Percentiles rank a stretch among this genome's conserved stretches.
Evolutionary conservation across 2,797 vertebrate species (phyloP).

Genomic region (Meriones psammophilus): DNA sequence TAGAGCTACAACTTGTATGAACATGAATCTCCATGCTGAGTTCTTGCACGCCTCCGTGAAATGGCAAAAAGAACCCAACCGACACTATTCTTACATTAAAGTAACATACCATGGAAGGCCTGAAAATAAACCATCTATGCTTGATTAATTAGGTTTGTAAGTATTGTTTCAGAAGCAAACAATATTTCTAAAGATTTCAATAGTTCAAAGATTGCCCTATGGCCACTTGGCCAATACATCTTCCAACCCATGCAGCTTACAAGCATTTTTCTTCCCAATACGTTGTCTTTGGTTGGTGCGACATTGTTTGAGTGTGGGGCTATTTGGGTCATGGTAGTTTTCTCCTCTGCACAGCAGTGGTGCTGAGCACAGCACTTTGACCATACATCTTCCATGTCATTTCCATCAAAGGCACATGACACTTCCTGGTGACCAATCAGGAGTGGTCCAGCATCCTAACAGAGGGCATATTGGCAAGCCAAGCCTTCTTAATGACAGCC

Average conservation of each 20-base stretch:
- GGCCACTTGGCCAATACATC: conserved; percentile 91
- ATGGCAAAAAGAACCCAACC: conserved; percentile 87
- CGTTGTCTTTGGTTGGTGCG: conserved; percentile 92
- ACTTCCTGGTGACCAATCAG: conserved; percentile 90
- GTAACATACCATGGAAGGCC: conserved; percentile 87
- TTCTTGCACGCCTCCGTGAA: conserved; percentile 86
- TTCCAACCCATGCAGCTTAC: conserved; percentile 89
- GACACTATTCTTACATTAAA: conserved; percentile 88
- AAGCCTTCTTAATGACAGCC: conserved; percentile 90
- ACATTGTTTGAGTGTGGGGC: conserved; percentile 91
- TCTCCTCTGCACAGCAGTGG: conserved; percentile 91
- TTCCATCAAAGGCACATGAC: conserved; percentile 92
- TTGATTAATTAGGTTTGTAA: conserved; percentile 94
- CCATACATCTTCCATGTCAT: conserved; percentile 93
- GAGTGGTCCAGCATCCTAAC: conserved; percentile 85
- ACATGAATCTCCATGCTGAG: conserved; percentile 80
- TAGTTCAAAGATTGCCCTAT: conserved; percentile 93
- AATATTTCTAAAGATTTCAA: conserved; percentile 93
- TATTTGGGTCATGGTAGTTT: conserved; percentile 91
- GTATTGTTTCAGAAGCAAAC: conserved; percentile 91
- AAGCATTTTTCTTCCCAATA: conserved; percentile 93
- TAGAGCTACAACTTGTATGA: conserved; percentile 76
- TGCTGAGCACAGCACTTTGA: conserved; percentile 88
- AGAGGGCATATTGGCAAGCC: conserved; percentile 90
- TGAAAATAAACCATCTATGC: conserved; percentile 91